These are phyloP conservation scores for Odontocolon sp. DNA, from an alignment of 2,888 invertebrate species.

Conservation along the genomic window DNA sequence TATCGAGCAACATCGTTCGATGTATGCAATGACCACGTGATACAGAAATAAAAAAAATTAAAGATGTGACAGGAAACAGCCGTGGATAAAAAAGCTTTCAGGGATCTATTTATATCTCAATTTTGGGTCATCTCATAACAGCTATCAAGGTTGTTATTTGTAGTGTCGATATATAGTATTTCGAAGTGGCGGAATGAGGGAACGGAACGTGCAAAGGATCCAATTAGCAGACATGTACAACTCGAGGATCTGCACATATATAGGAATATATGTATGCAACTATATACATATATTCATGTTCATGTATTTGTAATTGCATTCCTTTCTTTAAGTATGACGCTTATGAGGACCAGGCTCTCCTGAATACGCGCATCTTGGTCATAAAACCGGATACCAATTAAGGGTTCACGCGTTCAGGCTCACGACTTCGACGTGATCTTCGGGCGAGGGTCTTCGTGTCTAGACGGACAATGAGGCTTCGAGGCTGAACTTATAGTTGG, in stretches of 20 bases:
- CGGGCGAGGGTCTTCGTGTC: slow-evolving; percentile 32
- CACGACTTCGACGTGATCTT: slow-evolving; percentile 2
- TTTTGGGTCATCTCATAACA: slow-evolving; percentile 34
- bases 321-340: slow-evolving; percentile 42
- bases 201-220: slow-evolving; percentile 41
- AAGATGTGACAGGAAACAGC: too few species aligned
- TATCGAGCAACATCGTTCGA: neutral
- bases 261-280: neutral
- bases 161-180: neutral
- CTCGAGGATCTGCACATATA: neutral
- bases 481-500: slow-evolving; percentile 28
- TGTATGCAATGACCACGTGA: neutral
- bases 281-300: slow-evolving; percentile 2
- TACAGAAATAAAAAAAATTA: neutral
- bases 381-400: slow-evolving; percentile 63
- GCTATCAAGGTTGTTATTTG: slow-evolving; percentile 10
- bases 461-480: slow-evolving; percentile 52
- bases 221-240: slow-evolving; percentile 40
- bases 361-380: slow-evolving; percentile 48
- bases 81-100: too few species aligned
- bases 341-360: slow-evolving; percentile 41
- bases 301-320: slow-evolving; percentile 54
- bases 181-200: neutral
- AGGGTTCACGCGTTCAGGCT: slow-evolving; percentile 55
- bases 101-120: slow-evolving; percentile 22